Percentiles rank a stretch among this genome's conserved stretches.
Conservation (phyloP, 2,797 vertebrate genomes). For the Crenichthys baileyi region DNA sequence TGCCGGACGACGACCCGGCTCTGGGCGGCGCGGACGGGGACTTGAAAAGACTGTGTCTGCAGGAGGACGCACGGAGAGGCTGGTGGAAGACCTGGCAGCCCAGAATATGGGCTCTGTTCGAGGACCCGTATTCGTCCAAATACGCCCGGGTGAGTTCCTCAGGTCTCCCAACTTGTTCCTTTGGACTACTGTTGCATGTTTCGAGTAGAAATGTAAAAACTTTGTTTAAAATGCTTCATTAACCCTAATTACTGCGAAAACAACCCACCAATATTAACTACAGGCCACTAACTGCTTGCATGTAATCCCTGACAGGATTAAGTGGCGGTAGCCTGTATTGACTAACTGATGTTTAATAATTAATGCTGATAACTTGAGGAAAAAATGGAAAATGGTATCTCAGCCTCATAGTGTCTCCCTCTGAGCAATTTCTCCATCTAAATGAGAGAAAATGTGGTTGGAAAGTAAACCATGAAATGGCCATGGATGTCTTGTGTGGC, state of each 20-base stretch:
- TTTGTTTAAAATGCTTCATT: conserved; percentile 37
- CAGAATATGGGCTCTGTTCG: conserved; percentile 91
- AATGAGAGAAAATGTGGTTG: not conserved
- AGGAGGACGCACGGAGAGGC: conserved; percentile 89
- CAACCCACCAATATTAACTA: conserved; percentile 16
- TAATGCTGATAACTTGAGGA: conserved; percentile 61
- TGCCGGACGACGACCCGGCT: conserved; percentile 84
- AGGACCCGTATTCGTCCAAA: conserved; percentile 94
- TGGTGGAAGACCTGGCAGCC: conserved; percentile 91
- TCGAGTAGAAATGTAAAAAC: conserved; percentile 25
- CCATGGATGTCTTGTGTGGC: not conserved
- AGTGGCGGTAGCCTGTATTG: conserved; percentile 48
- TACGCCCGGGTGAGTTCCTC: conserved; percentile 89
- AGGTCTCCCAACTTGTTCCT: conserved; percentile 40
- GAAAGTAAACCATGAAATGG: not conserved
- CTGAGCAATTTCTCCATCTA: not conserved
- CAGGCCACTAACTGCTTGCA: conserved; percentile 24
- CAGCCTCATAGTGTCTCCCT: conserved; percentile 15
- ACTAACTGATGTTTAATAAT: conserved; percentile 69
- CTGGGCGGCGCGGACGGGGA: conserved; percentile 87
- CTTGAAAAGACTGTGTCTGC: conserved; percentile 90
- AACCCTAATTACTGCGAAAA: not conserved
- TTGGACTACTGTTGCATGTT: conserved; percentile 47
- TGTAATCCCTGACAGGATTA: conserved; percentile 38
- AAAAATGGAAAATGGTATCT: conserved; percentile 46